Percentiles rank a stretch among this genome's conserved stretches.
Evolutionary conservation across 2,888 invertebrate genomes (phyloP).

Genomic region (Apotomis betuletana): DNA sequence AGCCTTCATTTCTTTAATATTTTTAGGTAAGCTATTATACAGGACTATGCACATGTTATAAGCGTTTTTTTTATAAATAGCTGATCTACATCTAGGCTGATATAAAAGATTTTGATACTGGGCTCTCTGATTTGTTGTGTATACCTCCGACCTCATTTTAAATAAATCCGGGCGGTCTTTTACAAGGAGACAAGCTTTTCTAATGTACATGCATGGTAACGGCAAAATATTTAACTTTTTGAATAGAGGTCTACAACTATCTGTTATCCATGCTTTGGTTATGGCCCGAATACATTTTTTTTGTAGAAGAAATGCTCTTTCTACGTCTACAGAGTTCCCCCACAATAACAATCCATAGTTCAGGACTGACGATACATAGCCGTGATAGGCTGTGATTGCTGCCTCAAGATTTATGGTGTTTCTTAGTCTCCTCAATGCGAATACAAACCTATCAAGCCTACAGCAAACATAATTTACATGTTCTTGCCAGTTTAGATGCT

Average conservation of each 20-base stretch:
- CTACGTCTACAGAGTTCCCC: not conserved
- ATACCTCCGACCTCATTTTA: not conserved
- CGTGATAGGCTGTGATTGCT: not conserved
- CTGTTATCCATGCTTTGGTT: not conserved
- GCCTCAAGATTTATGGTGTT: not conserved
- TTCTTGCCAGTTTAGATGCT: slow-evolving; percentile 2
- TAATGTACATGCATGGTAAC: too few relatives aligned
- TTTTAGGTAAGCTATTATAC: too few relatives aligned
- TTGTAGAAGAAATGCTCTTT: not conserved
- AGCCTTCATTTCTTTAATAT: too few relatives aligned
- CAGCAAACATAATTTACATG: not conserved
- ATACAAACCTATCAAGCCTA: not conserved
- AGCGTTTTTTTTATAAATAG: too few relatives aligned
- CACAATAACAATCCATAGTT: slow-evolving; percentile 7
- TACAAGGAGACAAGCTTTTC: not conserved
- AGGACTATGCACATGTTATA: too few relatives aligned
- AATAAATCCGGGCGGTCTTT: not conserved
- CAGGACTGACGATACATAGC: slow-evolving; percentile 1
- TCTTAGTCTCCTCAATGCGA: not conserved
- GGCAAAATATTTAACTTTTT: not conserved
- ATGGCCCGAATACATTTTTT: not conserved
- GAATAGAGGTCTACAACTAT: not conserved
- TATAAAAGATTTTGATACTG: too few relatives aligned
- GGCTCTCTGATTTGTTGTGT: too few relatives aligned
- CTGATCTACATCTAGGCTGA: too few relatives aligned